Evolutionary conservation across 2,797 vertebrate species (phyloP), one percentile per base, ranked within the genome.

Genomic region (Sebastes iracundus): DNA sequence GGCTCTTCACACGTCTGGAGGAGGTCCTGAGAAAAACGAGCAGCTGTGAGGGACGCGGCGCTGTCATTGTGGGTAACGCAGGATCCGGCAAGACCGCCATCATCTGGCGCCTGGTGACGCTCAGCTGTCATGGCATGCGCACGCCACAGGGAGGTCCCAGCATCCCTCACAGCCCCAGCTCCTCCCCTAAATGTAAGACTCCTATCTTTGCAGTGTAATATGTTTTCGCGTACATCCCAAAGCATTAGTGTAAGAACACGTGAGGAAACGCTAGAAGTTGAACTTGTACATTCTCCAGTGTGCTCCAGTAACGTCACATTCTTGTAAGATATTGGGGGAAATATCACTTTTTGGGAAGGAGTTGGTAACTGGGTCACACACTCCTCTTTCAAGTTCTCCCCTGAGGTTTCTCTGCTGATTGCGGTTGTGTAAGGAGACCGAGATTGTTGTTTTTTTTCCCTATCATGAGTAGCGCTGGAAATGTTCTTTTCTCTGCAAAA

Each of bases 1-100:
- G 99, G 98, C 96, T 99, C 74, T 99, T 99, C 85, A 93, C 96
- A 2, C 95, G 95, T 30, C 96, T 99, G 85, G 98, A 99, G 85
- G 97, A 97, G 72, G 96, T 95, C 68, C 79, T 99, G 93, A 95
- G 72, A 87, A 96, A 92, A 38, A 88, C 91, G 0, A 96, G 96
- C 75, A 90, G 92, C 76, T 93, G 95, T 14, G 96, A 97, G 81
- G 97, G 90, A 52, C 96, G 95, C n/a, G 99, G 98, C 1, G 97
- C 96, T 0, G 95, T 97, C 66, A 93, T 99, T 9, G 95, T 97
- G 77, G 99, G 98, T 5, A 98, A 95, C 4, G 98, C 98, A 52
- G 98, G 99, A 28, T 99, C 98, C 7, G 99, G 99, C 74, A 99
- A 99, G 95, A 99, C 98, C 0, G 98, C 99, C 0, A 75, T 99